Percentiles rank a stretch among this genome's conserved stretches.
Evolutionary conservation across 64 coral and sea anemone genomes (phyloP).

Genomic region (Astreopora myriophthalma): DNA sequence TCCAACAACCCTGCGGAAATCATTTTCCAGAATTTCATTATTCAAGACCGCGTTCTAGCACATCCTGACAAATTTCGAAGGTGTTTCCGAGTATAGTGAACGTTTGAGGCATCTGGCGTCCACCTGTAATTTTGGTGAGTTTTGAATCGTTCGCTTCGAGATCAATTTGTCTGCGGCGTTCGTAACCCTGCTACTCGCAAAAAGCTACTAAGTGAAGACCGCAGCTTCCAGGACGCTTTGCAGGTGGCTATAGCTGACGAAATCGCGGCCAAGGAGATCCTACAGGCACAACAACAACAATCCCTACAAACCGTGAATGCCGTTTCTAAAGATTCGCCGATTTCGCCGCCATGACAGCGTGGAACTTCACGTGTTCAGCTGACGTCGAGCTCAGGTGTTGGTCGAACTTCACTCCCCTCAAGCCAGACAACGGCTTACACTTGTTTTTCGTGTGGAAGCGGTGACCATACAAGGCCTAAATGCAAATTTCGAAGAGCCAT

Average conservation of each 20-base stretch:
- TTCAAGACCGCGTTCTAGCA: no score
- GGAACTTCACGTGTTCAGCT: not conserved
- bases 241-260: slow-evolving; percentile 68
- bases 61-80: slow-evolving; percentile 68
- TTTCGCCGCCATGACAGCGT: not conserved
- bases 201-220: slow-evolving; percentile 66
- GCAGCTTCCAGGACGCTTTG: slow-evolving; percentile 16
- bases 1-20: no score
- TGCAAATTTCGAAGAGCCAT: slow-evolving; percentile 27
- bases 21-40: no score
- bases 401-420: not conserved
- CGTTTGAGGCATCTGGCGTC: slow-evolving; percentile 59
- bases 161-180: slow-evolving; percentile 69
- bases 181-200: slow-evolving; percentile 41
- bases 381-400: slow-evolving; percentile 5
- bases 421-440: slow-evolving; percentile 24
- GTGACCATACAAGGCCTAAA: slow-evolving; percentile 51
- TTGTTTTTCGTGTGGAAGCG: slow-evolving; percentile 57
- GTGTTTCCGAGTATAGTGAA: slow-evolving; percentile 44
- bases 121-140: slow-evolving; percentile 67
- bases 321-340: not conserved
- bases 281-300: slow-evolving; percentile 7
- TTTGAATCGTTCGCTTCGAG: slow-evolving; percentile 21
- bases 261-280: slow-evolving; percentile 54
- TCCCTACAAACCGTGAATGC: slow-evolving; percentile 9